Conservation (phyloP, 2,888 invertebrate species). For the Epistrophella euchroma region DNA sequence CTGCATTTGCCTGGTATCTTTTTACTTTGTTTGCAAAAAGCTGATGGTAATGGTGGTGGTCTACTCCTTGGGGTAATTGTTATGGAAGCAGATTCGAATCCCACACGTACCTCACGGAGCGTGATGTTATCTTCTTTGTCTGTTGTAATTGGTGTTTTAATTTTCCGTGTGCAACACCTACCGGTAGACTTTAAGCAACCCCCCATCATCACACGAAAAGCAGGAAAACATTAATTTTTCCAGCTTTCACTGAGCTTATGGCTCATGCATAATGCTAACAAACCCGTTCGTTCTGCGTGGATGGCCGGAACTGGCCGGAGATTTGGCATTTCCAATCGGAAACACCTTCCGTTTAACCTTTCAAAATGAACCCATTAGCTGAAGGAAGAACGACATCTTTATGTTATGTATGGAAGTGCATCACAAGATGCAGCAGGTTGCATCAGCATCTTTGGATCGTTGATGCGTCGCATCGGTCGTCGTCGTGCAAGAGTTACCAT, state of each 20-base stretch:
- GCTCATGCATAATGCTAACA: slow-evolving; percentile 16
- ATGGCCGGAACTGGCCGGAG: slow-evolving; percentile 29
- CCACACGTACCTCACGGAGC: slow-evolving; percentile 46
- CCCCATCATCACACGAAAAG: slow-evolving; percentile 27
- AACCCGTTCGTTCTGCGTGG: slow-evolving; percentile 44
- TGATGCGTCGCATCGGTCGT: neutral
- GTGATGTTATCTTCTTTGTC: slow-evolving; percentile 69
- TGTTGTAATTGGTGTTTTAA: slow-evolving; percentile 73
- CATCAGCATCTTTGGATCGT: slow-evolving; percentile 17
- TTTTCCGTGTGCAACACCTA: slow-evolving; percentile 68
- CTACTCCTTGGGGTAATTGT: slow-evolving; percentile 58
- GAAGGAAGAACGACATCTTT: slow-evolving; percentile 26
- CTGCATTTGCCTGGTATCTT: slow-evolving; percentile 38
- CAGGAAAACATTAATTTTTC: slow-evolving; percentile 53
- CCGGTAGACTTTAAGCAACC: slow-evolving; percentile 38
- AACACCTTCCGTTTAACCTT: slow-evolving; percentile 69
- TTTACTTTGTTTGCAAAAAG: slow-evolving; percentile 45
- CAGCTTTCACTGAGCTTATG: slow-evolving; percentile 67
- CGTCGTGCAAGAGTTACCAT: slow-evolving; percentile 55
- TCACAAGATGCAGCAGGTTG: slow-evolving; percentile 64
- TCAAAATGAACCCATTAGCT: slow-evolving; percentile 59
- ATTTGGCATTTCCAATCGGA: slow-evolving; percentile 51
- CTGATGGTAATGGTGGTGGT: neutral
- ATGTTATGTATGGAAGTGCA: slow-evolving; percentile 17
- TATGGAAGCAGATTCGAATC: slow-evolving; percentile 53